Percentiles rank a stretch among this genome's conserved stretches.
Evolutionary conservation across 2,113 vertebrate genomes (phyloP).

Genomic region (Ranitomeya variabilis): DNA sequence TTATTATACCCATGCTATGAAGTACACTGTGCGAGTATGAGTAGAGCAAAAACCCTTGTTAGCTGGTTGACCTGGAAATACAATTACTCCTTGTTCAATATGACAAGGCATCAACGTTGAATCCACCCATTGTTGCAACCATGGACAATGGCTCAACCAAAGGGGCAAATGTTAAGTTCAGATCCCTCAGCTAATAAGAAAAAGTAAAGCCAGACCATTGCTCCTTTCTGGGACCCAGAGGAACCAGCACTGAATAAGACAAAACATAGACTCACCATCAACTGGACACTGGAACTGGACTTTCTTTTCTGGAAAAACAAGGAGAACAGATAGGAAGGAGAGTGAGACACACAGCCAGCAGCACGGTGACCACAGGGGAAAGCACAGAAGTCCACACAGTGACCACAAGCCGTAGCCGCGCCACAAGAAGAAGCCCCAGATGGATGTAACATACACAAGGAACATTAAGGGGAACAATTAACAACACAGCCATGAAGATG

Average conservation of each 20-base stretch:
- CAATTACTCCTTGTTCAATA: not conserved
- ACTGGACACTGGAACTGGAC: slow-evolving; percentile 92
- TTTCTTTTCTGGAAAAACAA: slow-evolving; percentile 95
- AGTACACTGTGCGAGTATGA: slow-evolving; percentile 38
- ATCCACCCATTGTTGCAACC: not conserved
- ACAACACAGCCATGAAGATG: slow-evolving; percentile 4
- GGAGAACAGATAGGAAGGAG: slow-evolving; percentile 88
- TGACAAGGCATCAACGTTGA: not conserved
- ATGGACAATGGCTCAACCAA: not conserved
- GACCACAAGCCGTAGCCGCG: slow-evolving; percentile 17
- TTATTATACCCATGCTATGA: not conserved
- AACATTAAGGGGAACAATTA: slow-evolving; percentile 5
- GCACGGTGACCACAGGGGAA: slow-evolving; percentile 58
- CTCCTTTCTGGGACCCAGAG: slow-evolving; percentile 68
- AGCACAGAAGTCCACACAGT: slow-evolving; percentile 19
- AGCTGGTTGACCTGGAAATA: not conserved
- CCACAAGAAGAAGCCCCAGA: slow-evolving; percentile 37
- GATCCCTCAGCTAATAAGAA: not conserved
- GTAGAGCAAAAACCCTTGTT: slow-evolving; percentile 4
- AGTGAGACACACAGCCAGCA: slow-evolving; percentile 76
- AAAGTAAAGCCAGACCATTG: not conserved
- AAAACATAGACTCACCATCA: slow-evolving; percentile 88
- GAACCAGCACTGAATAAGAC: slow-evolving; percentile 77
- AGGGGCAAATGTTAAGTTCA: not conserved
- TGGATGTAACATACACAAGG: slow-evolving; percentile 54